phyloP scores from a whole-genome alignment of 2,797 vertebrate species.

The Bufotes viridis region DNA sequence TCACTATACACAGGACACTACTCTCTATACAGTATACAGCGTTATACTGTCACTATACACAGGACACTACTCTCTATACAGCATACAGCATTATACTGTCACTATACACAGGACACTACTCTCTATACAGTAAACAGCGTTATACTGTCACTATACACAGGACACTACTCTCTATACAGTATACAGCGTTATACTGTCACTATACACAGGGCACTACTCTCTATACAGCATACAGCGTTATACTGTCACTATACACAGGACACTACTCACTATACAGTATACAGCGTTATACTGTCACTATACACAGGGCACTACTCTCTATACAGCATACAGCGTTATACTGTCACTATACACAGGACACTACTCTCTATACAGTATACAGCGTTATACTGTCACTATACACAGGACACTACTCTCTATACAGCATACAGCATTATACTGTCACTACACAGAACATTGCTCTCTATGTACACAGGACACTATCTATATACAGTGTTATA shows the following conservation, averaged over 20 bases:
- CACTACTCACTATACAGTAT: neutral
- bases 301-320: too few relatives aligned
- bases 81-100: neutral
- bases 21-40: neutral
- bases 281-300: too few relatives aligned
- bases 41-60: neutral
- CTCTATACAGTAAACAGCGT: too few relatives aligned
- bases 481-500: neutral
- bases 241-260: conserved; percentile 6
- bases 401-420: neutral
- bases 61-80: neutral
- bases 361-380: neutral
- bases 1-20: too few relatives aligned
- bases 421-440: too few relatives aligned
- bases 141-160: too few relatives aligned
- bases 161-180: too few relatives aligned
- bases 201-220: neutral
- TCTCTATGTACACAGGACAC: too few relatives aligned
- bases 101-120: neutral
- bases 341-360: neutral
- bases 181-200: neutral
- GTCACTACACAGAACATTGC: neutral
- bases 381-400: neutral
- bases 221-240: neutral
- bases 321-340: neutral